These are phyloP conservation scores for Trinectes maculatus DNA, from an alignment of 2,113 vertebrate species.

Conservation along the genomic window DNA sequence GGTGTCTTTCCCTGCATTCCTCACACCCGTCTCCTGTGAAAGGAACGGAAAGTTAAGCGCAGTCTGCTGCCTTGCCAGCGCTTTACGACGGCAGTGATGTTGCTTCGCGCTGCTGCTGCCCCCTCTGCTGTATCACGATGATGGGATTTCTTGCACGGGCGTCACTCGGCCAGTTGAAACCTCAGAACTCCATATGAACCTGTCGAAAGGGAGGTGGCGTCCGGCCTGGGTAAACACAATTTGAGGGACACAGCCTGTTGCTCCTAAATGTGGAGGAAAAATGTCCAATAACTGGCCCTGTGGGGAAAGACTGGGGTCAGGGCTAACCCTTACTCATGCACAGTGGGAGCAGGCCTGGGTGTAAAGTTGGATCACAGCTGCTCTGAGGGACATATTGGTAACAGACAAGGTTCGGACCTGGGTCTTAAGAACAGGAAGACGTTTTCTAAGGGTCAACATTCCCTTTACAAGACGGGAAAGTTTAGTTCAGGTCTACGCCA, in stretches of 20 bases:
- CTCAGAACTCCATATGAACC: slow-evolving; percentile 68
- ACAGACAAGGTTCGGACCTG: slow-evolving; percentile 14
- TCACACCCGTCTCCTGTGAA: slow-evolving; percentile 29
- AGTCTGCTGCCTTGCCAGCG: background rate
- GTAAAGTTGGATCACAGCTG: slow-evolving; percentile 42
- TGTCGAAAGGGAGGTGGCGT: slow-evolving; percentile 67
- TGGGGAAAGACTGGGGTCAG: slow-evolving; percentile 47
- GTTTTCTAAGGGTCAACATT: slow-evolving; percentile 32
- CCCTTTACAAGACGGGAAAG: slow-evolving; percentile 27
- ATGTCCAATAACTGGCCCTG: slow-evolving; percentile 56
- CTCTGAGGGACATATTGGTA: slow-evolving; percentile 42
- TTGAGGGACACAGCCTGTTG: slow-evolving; percentile 58
- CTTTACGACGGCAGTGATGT: slow-evolving; percentile 13
- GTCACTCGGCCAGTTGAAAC: slow-evolving; percentile 54
- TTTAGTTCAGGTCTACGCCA: slow-evolving; percentile 20
- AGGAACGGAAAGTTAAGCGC: slow-evolving; percentile 40
- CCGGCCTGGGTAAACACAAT: slow-evolving; percentile 67
- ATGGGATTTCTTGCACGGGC: slow-evolving; percentile 62
- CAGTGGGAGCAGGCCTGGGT: slow-evolving; percentile 27
- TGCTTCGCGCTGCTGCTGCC: slow-evolving; percentile 12
- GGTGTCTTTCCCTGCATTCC: slow-evolving; percentile 26
- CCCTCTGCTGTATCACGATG: slow-evolving; percentile 51
- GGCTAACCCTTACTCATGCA: slow-evolving; percentile 43
- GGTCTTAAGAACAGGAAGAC: slow-evolving; percentile 43
- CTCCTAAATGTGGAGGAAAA: slow-evolving; percentile 64